Evolutionary conservation across 2,797 vertebrate genomes (phyloP).

Genomic region (Petrocephalus schoutedeni): DNA sequence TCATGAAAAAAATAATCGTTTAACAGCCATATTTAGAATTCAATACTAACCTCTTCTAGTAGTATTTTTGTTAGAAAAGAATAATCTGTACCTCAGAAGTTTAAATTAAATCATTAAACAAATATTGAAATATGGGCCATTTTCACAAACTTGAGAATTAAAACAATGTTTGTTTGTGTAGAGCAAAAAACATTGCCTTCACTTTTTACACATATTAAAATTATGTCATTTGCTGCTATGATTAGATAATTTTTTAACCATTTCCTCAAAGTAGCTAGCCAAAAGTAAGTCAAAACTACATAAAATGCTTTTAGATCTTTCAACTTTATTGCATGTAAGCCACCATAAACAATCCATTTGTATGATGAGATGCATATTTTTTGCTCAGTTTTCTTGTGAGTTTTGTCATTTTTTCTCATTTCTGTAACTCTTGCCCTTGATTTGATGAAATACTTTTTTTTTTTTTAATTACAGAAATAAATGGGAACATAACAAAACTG

Average conservation of each 20-base stretch:
- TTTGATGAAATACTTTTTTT: not conserved
- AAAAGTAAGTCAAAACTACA: not conserved
- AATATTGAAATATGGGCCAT: not conserved
- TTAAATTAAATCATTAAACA: not conserved
- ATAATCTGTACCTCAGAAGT: not conserved
- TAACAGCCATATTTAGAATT: not conserved
- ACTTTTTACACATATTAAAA: not conserved
- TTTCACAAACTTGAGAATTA: not conserved
- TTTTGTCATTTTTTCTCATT: not conserved
- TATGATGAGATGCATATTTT: not conserved
- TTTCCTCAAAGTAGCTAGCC: not conserved
- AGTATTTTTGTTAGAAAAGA: not conserved
- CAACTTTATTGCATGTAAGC: not conserved
- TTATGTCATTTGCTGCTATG: not conserved
- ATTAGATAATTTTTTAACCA: not conserved
- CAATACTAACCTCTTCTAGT: not conserved
- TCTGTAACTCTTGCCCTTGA: not conserved
- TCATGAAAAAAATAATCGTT: not conserved
- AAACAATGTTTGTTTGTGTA: not conserved
- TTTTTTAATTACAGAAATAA: constrained; percentile 1
- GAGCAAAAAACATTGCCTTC: not conserved
- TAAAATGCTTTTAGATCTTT: not conserved
- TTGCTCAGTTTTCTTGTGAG: not conserved
- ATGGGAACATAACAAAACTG: not conserved
- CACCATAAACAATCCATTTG: not conserved